Conservation (phyloP, 2,113 vertebrate genomes). For the Sinocyclocheilus grahami region DNA sequence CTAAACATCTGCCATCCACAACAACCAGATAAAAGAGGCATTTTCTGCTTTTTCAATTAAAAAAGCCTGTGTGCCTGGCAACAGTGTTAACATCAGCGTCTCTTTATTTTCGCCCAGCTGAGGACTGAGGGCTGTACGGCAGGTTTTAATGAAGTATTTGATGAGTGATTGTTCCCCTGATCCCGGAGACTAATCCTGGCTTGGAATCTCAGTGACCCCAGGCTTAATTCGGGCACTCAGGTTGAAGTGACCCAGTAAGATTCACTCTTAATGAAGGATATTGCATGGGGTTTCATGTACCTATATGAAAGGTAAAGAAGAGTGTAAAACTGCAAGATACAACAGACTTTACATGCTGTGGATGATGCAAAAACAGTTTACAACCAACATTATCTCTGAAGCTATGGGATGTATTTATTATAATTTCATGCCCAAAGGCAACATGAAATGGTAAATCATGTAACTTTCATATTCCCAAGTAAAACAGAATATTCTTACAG, state of each 20-base stretch:
- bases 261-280: not conserved
- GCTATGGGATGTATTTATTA: not conserved
- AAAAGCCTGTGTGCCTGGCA: not conserved
- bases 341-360: not conserved
- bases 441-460: no score
- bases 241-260: not conserved
- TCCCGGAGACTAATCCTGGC: constrained; percentile 8
- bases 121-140: not conserved
- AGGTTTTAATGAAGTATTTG: constrained; percentile 13
- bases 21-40: not conserved
- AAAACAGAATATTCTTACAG: no score
- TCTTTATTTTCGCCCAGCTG: not conserved
- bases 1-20: constrained; percentile 31
- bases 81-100: not conserved
- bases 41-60: not conserved
- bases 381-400: not conserved
- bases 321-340: not conserved
- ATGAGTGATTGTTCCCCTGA: constrained; percentile 6
- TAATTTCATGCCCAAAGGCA: no score
- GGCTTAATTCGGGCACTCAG: not conserved
- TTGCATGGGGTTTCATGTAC: not conserved
- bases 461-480: no score
- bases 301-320: not conserved
- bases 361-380: not conserved
- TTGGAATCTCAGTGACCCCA: not conserved